These are phyloP conservation scores for Tragelaphus strepsiceros DNA, from an alignment of 2,113 vertebrate species.

Conservation along the genomic window DNA sequence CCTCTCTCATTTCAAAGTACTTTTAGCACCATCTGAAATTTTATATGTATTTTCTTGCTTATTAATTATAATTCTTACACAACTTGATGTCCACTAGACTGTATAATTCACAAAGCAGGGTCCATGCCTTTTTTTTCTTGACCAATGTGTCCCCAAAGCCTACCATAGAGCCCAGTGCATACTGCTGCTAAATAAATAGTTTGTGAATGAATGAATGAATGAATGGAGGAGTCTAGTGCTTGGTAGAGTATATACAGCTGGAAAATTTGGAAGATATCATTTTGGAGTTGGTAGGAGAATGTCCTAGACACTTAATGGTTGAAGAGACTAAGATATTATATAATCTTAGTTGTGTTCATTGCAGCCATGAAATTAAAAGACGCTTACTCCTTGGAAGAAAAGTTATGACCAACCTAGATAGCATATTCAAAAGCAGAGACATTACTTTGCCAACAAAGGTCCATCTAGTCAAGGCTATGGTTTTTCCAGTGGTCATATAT, in stretches of 20 bases:
- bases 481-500: too few species aligned
- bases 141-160: not conserved
- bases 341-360: not conserved
- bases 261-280: not conserved
- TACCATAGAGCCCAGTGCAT: not conserved
- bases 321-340: not conserved
- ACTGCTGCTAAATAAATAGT: not conserved
- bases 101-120: not conserved
- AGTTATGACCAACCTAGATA: too few species aligned
- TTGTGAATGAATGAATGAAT: not conserved
- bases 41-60: not conserved
- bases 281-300: not conserved
- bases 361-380: too few species aligned
- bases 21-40: not conserved
- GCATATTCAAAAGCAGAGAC: too few species aligned
- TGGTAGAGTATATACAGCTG: not conserved
- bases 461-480: too few species aligned
- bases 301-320: not conserved
- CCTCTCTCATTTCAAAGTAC: not conserved
- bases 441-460: too few species aligned
- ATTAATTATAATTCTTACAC: not conserved
- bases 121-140: not conserved
- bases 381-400: too few species aligned
- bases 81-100: not conserved
- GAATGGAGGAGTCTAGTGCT: not conserved